phyloP scores from a whole-genome alignment of 2,888 invertebrate species.

The Pseudeuparius sepicola region DNA sequence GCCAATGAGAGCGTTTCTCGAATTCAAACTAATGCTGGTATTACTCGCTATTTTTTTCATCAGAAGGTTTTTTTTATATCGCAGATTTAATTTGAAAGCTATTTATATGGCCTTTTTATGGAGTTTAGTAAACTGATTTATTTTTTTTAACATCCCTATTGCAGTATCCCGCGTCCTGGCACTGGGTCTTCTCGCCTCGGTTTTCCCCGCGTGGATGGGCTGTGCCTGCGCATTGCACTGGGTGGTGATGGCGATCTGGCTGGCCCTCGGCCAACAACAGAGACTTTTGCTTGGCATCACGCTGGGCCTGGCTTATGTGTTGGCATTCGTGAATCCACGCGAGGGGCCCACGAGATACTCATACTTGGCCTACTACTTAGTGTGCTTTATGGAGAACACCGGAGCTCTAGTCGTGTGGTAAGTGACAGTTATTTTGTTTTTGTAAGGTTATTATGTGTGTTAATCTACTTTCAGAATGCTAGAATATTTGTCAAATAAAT shows the following conservation, averaged over 20 bases:
- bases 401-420: slow-evolving; percentile 41
- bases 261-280: slow-evolving; percentile 40
- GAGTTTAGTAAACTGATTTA: background rate
- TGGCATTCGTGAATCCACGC: slow-evolving; percentile 49
- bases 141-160: slow-evolving; percentile 20
- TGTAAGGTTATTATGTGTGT: background rate
- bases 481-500: too few species aligned
- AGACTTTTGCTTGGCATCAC: slow-evolving; percentile 42
- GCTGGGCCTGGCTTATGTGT: slow-evolving; percentile 48
- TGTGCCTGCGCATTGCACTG: slow-evolving; percentile 44
- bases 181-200: slow-evolving; percentile 45
- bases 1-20: too few species aligned
- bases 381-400: slow-evolving; percentile 43
- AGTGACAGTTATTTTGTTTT: slow-evolving; percentile 27
- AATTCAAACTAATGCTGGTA: too few species aligned
- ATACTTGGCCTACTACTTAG: slow-evolving; percentile 41
- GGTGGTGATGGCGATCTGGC: slow-evolving; percentile 47
- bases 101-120: too few species aligned
- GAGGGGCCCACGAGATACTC: slow-evolving; percentile 49
- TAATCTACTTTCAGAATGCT: too few species aligned
- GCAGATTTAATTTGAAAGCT: too few species aligned
- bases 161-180: slow-evolving; percentile 45
- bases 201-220: slow-evolving; percentile 43
- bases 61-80: too few species aligned
- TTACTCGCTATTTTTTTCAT: too few species aligned